These are phyloP conservation scores for Trachops cirrhosus DNA, from an alignment of 2,797 vertebrate genomes.

Conservation along the genomic window DNA sequence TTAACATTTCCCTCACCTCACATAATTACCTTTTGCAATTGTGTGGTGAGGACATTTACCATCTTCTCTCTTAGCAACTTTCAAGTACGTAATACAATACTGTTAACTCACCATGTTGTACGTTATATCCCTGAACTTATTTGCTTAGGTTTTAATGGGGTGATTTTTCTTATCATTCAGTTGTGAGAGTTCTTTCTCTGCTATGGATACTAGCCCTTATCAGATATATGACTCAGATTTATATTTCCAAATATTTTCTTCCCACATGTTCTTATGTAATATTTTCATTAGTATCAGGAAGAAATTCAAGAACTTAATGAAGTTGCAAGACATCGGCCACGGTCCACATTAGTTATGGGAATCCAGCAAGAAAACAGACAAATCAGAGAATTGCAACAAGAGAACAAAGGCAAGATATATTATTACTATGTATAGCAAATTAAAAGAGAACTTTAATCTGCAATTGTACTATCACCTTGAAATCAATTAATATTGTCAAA, in stretches of 20 bases:
- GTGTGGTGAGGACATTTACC: neutral
- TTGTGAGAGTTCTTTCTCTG: neutral
- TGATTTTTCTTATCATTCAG: neutral
- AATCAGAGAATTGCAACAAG: conserved; percentile 96
- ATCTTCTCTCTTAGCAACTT: neutral
- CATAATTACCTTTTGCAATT: neutral
- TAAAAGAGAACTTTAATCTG: neutral
- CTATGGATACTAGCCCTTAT: neutral
- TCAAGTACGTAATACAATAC: neutral
- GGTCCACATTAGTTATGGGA: conserved; percentile 95
- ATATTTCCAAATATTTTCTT: conserved; percentile 3
- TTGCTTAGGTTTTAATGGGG: neutral
- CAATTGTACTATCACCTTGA: neutral
- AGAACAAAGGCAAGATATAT: conserved; percentile 93
- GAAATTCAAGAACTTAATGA: conserved; percentile 97
- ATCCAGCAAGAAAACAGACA: conserved; percentile 99
- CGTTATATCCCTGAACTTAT: neutral
- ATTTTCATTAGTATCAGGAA: conserved; percentile 92
- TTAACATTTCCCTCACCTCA: neutral
- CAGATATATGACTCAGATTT: neutral
- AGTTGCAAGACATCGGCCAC: conserved; percentile 96
- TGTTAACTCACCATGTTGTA: neutral
- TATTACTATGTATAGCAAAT: neutral
- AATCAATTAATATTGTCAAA: conserved; percentile 39
- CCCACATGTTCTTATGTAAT: neutral